Conservation (phyloP, 2,797 vertebrate species). For the Acridotheres tristis region DNA sequence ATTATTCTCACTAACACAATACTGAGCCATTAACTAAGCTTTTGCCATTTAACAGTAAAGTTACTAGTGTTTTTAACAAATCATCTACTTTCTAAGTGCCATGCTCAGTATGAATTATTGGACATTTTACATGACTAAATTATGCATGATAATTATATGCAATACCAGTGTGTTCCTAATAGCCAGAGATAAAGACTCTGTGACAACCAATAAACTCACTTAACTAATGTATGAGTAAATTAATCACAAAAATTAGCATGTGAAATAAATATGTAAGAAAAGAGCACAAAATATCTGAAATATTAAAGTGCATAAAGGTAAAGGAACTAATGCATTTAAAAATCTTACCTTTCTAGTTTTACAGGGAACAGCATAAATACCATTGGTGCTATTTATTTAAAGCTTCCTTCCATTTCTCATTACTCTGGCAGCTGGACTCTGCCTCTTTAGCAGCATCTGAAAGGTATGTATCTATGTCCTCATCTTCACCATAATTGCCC, state of each 20-base stretch:
- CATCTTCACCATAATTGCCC: conserved; percentile 68
- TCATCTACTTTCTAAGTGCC: neutral
- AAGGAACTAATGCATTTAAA: neutral
- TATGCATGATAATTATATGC: neutral
- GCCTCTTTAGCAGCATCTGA: conserved; percentile 72
- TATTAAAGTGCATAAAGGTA: neutral
- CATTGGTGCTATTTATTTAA: neutral
- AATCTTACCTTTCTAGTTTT: conserved; percentile 78
- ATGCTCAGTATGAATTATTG: neutral
- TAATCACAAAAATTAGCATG: neutral
- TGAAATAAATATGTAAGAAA: neutral
- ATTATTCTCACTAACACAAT: neutral
- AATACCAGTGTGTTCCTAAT: neutral
- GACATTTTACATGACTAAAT: neutral
- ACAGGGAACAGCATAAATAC: conserved; percentile 72
- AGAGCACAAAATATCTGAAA: neutral
- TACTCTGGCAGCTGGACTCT: conserved; percentile 70
- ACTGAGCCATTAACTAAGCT: neutral
- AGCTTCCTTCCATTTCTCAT: conserved; percentile 51
- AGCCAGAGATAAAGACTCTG: neutral
- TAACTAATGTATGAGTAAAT: neutral
- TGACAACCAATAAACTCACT: neutral
- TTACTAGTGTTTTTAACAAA: neutral
- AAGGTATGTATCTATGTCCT: conserved; percentile 59
- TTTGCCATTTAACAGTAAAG: neutral